These are phyloP conservation scores for Amblyraja radiata DNA, from an alignment of 2,797 vertebrate genomes.

Conservation along the genomic window DNA sequence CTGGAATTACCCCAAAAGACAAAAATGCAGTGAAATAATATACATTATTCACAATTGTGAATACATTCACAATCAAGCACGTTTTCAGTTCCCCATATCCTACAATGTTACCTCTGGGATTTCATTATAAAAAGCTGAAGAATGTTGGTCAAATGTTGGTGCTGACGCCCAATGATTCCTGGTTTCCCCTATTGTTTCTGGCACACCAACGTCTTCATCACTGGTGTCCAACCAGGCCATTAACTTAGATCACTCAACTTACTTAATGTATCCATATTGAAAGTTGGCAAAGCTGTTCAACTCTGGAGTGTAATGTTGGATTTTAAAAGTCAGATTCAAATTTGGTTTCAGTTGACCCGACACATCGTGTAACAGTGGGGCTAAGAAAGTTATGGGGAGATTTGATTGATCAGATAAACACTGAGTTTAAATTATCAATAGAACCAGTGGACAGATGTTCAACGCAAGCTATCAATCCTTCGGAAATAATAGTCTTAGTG, in stretches of 20 bases:
- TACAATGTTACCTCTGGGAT: background rate
- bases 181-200: background rate
- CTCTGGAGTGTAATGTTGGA: too few relatives aligned
- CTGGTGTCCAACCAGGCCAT: too few relatives aligned
- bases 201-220: background rate
- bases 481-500: background rate
- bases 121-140: background rate
- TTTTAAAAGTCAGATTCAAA: background rate
- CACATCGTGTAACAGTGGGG: background rate
- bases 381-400: background rate
- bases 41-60: too few relatives aligned
- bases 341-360: background rate
- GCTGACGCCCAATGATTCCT: background rate
- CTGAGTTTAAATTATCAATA: background rate
- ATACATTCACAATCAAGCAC: background rate
- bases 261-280: background rate
- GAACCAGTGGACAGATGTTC: background rate
- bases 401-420: background rate
- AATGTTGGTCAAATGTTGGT: background rate
- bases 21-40: background rate
- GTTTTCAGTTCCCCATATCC: background rate
- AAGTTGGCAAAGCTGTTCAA: background rate
- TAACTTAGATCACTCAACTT: background rate
- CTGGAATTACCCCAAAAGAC: background rate
- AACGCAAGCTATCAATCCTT: too few relatives aligned